phyloP scores from a whole-genome alignment of 2,888 invertebrate species.

The Euplagia quadripunctaria region DNA sequence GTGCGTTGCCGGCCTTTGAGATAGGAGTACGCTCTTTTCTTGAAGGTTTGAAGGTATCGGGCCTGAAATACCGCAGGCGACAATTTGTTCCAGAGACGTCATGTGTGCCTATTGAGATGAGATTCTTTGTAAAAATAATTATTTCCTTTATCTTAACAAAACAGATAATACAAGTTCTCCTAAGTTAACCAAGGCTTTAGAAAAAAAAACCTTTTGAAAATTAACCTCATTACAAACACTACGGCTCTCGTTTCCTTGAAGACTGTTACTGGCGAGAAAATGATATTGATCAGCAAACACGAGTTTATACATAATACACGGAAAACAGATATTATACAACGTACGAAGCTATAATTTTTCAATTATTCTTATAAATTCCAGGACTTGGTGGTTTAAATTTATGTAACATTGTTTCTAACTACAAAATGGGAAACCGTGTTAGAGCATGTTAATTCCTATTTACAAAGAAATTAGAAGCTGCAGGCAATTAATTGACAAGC shows the following conservation, averaged over 20 bases:
- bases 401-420: not conserved
- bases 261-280: constrained; percentile 4
- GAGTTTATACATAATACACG: constrained; percentile 32
- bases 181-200: no score
- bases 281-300: constrained; percentile 23
- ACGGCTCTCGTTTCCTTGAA: not conserved
- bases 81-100: no score
- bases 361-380: not conserved
- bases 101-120: no score
- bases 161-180: no score
- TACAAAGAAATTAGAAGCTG: constrained; percentile 32
- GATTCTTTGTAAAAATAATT: no score
- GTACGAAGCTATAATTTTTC: not conserved
- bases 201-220: not conserved
- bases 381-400: constrained; percentile 1
- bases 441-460: constrained; percentile 9
- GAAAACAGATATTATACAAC: constrained; percentile 15
- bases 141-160: no score
- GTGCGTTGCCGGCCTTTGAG: no score
- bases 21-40: no score
- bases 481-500: constrained; percentile 39
- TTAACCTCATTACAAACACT: not conserved
- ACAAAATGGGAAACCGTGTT: not conserved
- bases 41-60: no score
- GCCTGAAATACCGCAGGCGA: no score